Conservation (phyloP, 2,888 invertebrate genomes). For the Pyrrhosoma nymphula region DNA sequence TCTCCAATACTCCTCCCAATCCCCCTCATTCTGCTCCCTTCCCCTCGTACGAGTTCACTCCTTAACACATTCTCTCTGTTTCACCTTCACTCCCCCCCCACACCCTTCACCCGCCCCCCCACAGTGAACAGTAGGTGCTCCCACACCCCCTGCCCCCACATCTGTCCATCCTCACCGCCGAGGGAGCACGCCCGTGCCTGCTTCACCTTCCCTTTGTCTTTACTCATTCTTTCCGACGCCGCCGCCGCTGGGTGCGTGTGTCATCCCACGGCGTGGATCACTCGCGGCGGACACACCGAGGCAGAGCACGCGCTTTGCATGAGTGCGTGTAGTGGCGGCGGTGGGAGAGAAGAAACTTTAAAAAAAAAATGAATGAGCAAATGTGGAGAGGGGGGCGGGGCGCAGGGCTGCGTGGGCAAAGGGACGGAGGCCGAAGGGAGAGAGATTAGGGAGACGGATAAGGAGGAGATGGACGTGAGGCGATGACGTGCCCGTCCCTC, state of each 20-base stretch:
- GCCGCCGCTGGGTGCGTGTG: not conserved
- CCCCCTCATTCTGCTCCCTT: not conserved
- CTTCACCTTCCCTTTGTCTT: not conserved
- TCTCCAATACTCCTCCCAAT: not conserved
- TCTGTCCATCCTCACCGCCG: not conserved
- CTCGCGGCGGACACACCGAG: not conserved
- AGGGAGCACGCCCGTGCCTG: not conserved
- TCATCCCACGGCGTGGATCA: not conserved
- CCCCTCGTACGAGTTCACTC: too few species aligned
- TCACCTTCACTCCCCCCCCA: too few species aligned
- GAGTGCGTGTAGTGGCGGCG: not conserved
- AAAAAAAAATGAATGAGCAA: too few species aligned
- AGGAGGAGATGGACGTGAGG: not conserved
- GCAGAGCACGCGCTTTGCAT: conserved; percentile 10
- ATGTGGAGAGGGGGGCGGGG: not conserved
- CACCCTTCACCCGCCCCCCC: too few species aligned
- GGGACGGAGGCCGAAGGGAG: not conserved
- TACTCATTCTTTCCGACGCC: not conserved
- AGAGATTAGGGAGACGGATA: not conserved
- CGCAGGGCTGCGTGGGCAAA: not conserved
- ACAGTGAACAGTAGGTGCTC: not conserved
- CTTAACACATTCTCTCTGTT: too few species aligned
- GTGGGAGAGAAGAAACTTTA: too few species aligned
- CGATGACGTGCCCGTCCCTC: not conserved
- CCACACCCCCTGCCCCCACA: not conserved